Base-by-base conservation (phyloP, 2,797 vertebrate genomes). In the Psittacula echo region DNA sequence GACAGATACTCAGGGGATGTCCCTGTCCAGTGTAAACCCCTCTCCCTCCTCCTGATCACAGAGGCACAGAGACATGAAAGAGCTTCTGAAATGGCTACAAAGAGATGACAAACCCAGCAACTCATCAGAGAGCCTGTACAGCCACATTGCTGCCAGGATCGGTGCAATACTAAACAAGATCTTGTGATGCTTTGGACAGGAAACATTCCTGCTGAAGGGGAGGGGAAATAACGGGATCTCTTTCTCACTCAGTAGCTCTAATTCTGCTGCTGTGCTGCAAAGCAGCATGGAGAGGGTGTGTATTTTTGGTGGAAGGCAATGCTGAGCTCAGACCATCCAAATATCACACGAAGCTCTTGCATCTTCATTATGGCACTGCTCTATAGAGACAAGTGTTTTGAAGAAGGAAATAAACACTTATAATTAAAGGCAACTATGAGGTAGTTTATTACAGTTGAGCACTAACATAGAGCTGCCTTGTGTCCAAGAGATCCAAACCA, bases 391-490 rank as follows among this genome's bases (percentile, higher is more conserved):
- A 95, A 97, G 94, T 89, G 93, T 94, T 97, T 92, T 90, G 93
- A 90, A 91, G 91, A 92, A 95, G 94, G 90, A 80, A 95, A 96
- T 96, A 96, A 96, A 84, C 93, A 93, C 93, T 94, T 95, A 96
- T 48, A 97, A 96, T 96, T 96, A 96, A 93, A 93, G 84, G 91
- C 86, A 95, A 97, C 96, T 97, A 95, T 89, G 90, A 96, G 87
- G 92, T 94, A 96, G 91, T 94, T 97, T 95, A 94, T 95, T 95
- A 96, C 73, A 95, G 91, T 29, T 92, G 81, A 96, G 81, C 4
- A 1, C 78, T 93, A 95, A 93, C 27, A 2, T 26, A 96, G 71
- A 89, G 83, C 83, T 0, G 86, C 75, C 81, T 92, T 68, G 96
- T 90, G 94, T 93, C 93, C 94, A 95, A 82, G 24, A 96, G 93